Base-by-base conservation (phyloP, 2,888 invertebrate genomes). In the Glaucopsyche alexis region DNA sequence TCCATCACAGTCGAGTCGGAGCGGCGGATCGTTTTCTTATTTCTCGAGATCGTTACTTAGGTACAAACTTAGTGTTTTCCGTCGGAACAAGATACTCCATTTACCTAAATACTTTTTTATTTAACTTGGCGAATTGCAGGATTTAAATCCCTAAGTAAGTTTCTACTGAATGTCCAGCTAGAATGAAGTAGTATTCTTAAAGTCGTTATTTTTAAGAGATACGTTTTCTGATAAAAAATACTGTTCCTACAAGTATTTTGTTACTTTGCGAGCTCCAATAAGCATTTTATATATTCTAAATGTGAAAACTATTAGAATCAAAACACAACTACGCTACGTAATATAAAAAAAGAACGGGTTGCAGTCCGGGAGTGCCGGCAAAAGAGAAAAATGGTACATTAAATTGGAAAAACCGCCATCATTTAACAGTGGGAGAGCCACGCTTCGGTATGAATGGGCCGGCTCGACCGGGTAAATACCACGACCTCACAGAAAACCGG, bases 31-130 rank as follows among this genome's bases (percentile, higher is more conserved):
- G 60, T 38, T 29, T 13, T 60, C 14, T 38, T 60, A 38, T 60
- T 38, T 60, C 14, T 38, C 14, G 1, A 13, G 60, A 38, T 60
- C 60, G 29, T 60, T 60, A 38, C 60, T 60, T 13, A 60, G 29
- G 29, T 60, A 60, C 19, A 60, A 60, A 60, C 60, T 60, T 38
- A 60, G 60, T 60, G 55, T 60, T 60, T 60, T 7, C 60, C 60
- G 60, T 29, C 7, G 60, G 60, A 38, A 60, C 60, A 60, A 38
- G 60, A 60, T 60, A 60, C 60, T 60, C 38, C 29, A 60, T 60
- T 38, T 60, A 60, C 60, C 29, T 60, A 38, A 60, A 60, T 60
- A 60, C 60, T 38, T 60, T 60, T 60, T 38, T 60, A 38, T 60
- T 60, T 14, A 14, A 38, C 60, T 29, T 38, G 49, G 19, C n/a